Evolutionary conservation across 2,888 invertebrate genomes (phyloP).

Genomic region (Watsonalla cultraria): DNA sequence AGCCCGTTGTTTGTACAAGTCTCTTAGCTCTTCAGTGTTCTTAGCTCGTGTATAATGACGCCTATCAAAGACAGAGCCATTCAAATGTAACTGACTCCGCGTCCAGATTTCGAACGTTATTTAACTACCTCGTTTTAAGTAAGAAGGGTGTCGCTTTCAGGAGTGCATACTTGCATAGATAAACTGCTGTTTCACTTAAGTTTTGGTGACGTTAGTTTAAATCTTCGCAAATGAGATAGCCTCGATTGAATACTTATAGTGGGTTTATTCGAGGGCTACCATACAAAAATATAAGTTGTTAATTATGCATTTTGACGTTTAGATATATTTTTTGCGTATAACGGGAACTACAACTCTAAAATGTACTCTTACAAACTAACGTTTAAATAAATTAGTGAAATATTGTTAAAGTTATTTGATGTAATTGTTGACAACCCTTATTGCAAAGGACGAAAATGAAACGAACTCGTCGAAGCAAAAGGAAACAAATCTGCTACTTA

Average conservation of each 20-base stretch:
- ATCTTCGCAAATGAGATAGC: no score
- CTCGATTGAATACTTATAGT: no score
- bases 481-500: slow-evolving; percentile 64
- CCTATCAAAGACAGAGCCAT: slow-evolving; percentile 37
- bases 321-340: slow-evolving; percentile 44
- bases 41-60: slow-evolving; percentile 39
- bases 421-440: no score
- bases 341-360: slow-evolving; percentile 26
- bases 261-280: no score
- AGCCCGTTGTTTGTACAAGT: slow-evolving; percentile 49
- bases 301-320: no score
- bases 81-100: slow-evolving; percentile 39
- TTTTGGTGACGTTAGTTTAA: no score
- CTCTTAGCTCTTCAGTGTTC: slow-evolving; percentile 17
- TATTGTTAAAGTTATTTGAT: background rate
- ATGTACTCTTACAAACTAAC: no score
- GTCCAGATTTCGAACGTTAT: slow-evolving; percentile 32
- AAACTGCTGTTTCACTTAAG: no score
- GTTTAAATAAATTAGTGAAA: no score
- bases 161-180: slow-evolving; percentile 19
- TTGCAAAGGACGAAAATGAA: slow-evolving; percentile 9
- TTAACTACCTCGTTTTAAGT: slow-evolving; percentile 31
- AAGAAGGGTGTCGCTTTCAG: slow-evolving; percentile 21
- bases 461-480: slow-evolving; percentile 30
- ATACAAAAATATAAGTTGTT: no score